Percentiles rank a stretch among this genome's conserved stretches.
These are phyloP conservation scores for Isurus oxyrinchus DNA, from an alignment of 2,113 vertebrate genomes.

Conservation along the genomic window DNA sequence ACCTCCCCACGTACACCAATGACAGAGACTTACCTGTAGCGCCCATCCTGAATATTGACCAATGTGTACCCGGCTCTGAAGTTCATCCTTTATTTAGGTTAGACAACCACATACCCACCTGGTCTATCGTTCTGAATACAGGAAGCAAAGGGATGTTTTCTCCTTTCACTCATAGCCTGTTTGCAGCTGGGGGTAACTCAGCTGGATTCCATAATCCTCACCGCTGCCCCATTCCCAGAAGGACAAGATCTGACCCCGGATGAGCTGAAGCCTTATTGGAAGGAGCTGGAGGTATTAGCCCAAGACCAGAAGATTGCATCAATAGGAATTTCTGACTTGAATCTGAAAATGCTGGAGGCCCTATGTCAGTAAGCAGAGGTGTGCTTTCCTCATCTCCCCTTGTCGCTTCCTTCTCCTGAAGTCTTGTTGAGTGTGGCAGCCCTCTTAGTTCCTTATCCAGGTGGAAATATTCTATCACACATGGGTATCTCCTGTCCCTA, in stretches of 20 bases:
- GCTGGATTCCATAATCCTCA: slow-evolving; percentile 90
- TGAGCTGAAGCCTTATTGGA: slow-evolving; percentile 85
- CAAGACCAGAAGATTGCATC: slow-evolving; percentile 73
- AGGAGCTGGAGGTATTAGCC: slow-evolving; percentile 80
- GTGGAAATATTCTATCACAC: neutral
- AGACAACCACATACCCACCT: neutral
- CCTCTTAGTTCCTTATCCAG: neutral
- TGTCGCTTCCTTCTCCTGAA: neutral
- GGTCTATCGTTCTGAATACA: neutral
- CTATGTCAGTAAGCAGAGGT: slow-evolving; percentile 93
- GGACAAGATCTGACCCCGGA: slow-evolving; percentile 67
- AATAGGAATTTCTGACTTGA: slow-evolving; percentile 94
- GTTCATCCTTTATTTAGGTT: neutral
- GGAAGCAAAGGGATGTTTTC: neutral
- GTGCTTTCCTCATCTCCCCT: slow-evolving; percentile 37
- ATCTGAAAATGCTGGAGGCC: slow-evolving; percentile 83
- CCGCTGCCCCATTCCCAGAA: slow-evolving; percentile 68
- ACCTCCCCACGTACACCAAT: no score
- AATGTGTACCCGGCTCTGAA: neutral
- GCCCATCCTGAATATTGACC: neutral
- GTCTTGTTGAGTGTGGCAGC: neutral
- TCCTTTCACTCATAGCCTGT: slow-evolving; percentile 58
- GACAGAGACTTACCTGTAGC: neutral
- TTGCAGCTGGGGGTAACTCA: slow-evolving; percentile 77
- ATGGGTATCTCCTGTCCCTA: no score